Base-by-base conservation (phyloP, 2,888 invertebrate genomes). In the Xanthorhoe spadicearia region DNA sequence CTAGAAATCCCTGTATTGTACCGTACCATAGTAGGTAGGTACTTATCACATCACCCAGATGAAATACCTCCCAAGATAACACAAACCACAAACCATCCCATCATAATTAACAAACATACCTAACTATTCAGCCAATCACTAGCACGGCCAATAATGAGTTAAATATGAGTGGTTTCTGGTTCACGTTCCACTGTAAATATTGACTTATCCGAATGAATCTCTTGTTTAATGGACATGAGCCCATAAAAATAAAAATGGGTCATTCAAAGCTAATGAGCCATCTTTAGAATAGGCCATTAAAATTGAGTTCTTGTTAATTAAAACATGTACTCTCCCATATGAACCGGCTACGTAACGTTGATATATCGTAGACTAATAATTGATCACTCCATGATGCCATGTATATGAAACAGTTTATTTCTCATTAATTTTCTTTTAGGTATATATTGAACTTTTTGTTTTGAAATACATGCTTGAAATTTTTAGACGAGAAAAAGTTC, bases 221-320 rank as follows among this genome's bases (percentile, higher is more conserved):
- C 76, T 74, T 58, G 69, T 75, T 78, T 79, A 80, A 77, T 76
- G 78, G 75, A 73, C 73, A 64, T 66, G 70, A 52, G 61, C 66
- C 77, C 83, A 76, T 86, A 85, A 86, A 86, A 79, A 73, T 74
- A 63, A 74, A 78, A 84, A 83, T 83, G 77, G 77, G 66, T 75
- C 74, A 75, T 82, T 72, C 76, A 77, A 77, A 76, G 69, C 61
- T 74, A 57, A 70, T 64, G 69, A 70, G 69, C 71, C 68, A 60
- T 57, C 38, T 51, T 71, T 73, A 73, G 68, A 53, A 75, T 70
- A 18, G 46, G 56, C 72, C 60, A 72, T 73, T 62, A 74, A 59
- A 54, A 48, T 57, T 50, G 50, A 63, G 52, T 82, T 82, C 77
- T 81, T 79, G 80, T 71, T 85, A 83, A 85, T 86, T 84, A 82